These are phyloP conservation scores for Guaruba guarouba DNA, from an alignment of 2,113 vertebrate species.

Conservation along the genomic window DNA sequence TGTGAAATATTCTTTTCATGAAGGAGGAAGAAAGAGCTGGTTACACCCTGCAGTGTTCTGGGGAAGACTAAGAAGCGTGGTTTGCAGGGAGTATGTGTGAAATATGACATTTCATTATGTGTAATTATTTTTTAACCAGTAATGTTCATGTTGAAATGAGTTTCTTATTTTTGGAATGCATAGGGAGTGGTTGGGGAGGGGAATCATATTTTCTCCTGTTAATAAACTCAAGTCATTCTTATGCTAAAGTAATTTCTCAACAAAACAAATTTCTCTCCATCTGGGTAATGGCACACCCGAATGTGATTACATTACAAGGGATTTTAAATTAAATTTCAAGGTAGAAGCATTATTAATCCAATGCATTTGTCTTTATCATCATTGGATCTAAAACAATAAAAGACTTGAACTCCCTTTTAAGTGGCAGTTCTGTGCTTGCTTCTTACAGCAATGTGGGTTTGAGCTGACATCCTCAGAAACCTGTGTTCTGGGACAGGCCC, in stretches of 20 bases:
- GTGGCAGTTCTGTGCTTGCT: background rate
- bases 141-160: constrained; percentile 61
- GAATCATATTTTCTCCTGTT: constrained; percentile 32
- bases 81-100: constrained; percentile 53
- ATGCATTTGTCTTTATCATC: constrained; percentile 59
- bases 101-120: constrained; percentile 59
- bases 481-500: background rate
- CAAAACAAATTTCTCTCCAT: constrained; percentile 69
- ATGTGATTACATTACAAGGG: constrained; percentile 66
- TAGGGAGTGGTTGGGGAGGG: background rate
- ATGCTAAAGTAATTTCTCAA: constrained; percentile 68
- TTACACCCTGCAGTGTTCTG: constrained; percentile 52
- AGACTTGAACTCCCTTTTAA: constrained; percentile 10
- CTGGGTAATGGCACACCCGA: constrained; percentile 66
- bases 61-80: constrained; percentile 44
- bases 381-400: constrained; percentile 53
- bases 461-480: background rate
- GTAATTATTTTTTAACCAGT: constrained; percentile 61
- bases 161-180: constrained; percentile 54
- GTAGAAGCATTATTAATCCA: constrained; percentile 63
- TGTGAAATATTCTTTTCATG: constrained; percentile 57
- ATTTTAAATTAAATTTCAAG: constrained; percentile 70
- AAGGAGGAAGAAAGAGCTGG: constrained; percentile 41
- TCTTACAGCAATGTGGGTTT: background rate
- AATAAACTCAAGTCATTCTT: constrained; percentile 55